These are phyloP conservation scores for Hylia prasina DNA, from an alignment of 2,113 vertebrate genomes.

Conservation along the genomic window DNA sequence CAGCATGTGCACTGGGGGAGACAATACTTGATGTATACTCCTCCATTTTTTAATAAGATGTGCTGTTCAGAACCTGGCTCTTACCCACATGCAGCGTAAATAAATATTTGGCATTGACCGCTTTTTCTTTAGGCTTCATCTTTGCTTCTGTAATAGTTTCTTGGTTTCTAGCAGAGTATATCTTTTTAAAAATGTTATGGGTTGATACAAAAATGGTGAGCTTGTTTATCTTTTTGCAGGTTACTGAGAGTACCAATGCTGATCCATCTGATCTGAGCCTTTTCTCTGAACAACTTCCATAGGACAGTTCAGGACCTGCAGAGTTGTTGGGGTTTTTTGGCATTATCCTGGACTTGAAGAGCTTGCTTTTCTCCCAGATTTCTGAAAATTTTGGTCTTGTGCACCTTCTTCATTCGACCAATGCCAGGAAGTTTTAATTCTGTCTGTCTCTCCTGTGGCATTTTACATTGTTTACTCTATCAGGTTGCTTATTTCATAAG, in stretches of 20 bases:
- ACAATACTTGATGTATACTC: not conserved
- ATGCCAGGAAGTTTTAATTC: not conserved
- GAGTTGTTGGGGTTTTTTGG: not conserved
- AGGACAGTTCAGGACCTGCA: not conserved
- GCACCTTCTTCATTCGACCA: not conserved
- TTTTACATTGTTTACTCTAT: not conserved
- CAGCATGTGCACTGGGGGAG: not conserved
- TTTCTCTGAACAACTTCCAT: not conserved
- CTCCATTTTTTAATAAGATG: not conserved
- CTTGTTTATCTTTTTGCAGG: not conserved
- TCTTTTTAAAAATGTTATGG: not conserved
- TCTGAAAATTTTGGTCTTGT: not conserved
- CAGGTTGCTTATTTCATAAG: not conserved
- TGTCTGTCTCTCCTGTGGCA: not conserved
- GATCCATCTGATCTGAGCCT: not conserved
- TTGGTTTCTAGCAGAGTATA: not conserved
- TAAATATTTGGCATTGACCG: not conserved
- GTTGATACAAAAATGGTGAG: not conserved
- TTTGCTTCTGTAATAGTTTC: not conserved
- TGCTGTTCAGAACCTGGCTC: not conserved
- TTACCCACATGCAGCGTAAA: not conserved
- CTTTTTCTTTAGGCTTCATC: not conserved
- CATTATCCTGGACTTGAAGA: not conserved
- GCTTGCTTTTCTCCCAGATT: not conserved
- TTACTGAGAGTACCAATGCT: not conserved